A percentile compares a stretch with the other conserved stretches of the same genome.
phyloP scores from a whole-genome alignment of 2,888 invertebrate species.

The Phalera bucephala region DNA sequence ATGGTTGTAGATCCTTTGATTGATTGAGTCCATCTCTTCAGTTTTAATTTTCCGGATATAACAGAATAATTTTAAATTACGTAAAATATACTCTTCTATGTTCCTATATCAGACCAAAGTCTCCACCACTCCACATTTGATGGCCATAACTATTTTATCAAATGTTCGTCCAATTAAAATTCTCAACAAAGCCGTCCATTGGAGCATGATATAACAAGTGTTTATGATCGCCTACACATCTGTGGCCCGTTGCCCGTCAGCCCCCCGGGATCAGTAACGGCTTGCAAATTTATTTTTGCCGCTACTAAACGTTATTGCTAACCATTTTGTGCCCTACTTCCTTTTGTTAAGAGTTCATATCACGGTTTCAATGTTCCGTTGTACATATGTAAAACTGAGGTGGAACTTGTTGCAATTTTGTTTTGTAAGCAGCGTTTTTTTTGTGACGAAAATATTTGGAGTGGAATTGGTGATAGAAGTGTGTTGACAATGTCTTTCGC shows the following conservation, averaged over 20 bases:
- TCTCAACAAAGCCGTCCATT: slow-evolving; percentile 9
- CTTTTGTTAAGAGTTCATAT: not conserved
- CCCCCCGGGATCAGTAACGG: slow-evolving; percentile 35
- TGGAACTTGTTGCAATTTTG: slow-evolving; percentile 31
- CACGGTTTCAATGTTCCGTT: not conserved
- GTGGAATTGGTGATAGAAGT: too few relatives aligned
- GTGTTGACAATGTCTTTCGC: too few relatives aligned
- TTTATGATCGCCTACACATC: slow-evolving; percentile 47
- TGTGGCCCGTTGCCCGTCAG: slow-evolving; percentile 40
- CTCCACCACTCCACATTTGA: too few relatives aligned
- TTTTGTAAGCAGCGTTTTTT: slow-evolving; percentile 3
- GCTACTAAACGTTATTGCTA: not conserved
- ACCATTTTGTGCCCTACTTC: slow-evolving; percentile 13
- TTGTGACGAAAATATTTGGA: not conserved
- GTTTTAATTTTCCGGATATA: too few relatives aligned
- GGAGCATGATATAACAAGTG: slow-evolving; percentile 51
- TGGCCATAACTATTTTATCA: not conserved
- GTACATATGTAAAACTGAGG: slow-evolving; percentile 5
- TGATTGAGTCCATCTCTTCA: too few relatives aligned
- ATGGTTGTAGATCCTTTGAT: too few relatives aligned
- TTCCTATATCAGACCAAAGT: too few relatives aligned
- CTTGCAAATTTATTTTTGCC: slow-evolving; percentile 14
- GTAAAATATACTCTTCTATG: too few relatives aligned
- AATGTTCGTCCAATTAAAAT: not conserved
- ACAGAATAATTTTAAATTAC: too few relatives aligned